Evolutionary conservation across 37 sponge, comb jelly and placozoan species (phyloP).

Genomic region (Beroe ovata): DNA sequence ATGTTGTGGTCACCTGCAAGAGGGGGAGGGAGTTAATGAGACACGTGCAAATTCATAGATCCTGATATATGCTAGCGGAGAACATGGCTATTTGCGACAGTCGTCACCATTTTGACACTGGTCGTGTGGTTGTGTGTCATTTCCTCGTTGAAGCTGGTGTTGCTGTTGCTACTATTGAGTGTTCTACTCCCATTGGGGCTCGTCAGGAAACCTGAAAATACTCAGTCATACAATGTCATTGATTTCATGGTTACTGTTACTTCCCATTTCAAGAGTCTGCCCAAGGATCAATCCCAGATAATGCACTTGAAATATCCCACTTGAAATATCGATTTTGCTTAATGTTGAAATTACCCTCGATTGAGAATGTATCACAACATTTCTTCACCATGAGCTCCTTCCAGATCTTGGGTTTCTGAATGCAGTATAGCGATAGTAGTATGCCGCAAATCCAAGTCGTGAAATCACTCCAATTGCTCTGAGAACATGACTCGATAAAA

Average conservation of each 20-base stretch:
- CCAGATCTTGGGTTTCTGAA: slow-evolving; percentile 24
- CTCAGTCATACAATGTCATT: not conserved
- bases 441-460: slow-evolving; percentile 30
- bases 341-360: not conserved
- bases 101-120: not conserved
- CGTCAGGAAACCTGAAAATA: not conserved
- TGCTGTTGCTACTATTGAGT: not conserved
- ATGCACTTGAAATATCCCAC: too few relatives aligned
- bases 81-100: not conserved
- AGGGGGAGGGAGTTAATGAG: not conserved
- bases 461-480: slow-evolving; percentile 40
- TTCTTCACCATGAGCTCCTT: not conserved
- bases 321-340: too few relatives aligned
- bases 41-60: not conserved
- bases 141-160: not conserved
- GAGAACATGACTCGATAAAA: not conserved
- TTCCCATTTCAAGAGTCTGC: too few relatives aligned
- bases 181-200: not conserved
- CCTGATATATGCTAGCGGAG: not conserved
- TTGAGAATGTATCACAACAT: not conserved
- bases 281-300: too few relatives aligned
- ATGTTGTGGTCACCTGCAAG: slow-evolving; percentile 31
- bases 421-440: slow-evolving; percentile 18
- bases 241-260: too few relatives aligned
- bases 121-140: not conserved